phyloP scores from a whole-genome alignment of 2,797 vertebrate genomes.

The Crenuchus spilurus region DNA sequence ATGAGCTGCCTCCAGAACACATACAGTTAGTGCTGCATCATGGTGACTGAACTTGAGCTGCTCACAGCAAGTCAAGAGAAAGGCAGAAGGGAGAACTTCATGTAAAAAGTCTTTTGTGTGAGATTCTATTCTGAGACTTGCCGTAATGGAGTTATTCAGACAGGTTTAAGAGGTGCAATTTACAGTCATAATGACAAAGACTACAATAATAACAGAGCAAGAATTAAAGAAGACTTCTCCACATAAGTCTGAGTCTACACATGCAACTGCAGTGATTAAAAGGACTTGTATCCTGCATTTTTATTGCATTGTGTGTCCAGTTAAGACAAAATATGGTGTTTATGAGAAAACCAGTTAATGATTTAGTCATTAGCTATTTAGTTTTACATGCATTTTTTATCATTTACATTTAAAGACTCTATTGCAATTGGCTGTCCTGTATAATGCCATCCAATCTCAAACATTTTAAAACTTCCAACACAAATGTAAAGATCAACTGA shows the following conservation, averaged over 20 bases:
- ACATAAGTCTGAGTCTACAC: not conserved
- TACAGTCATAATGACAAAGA: conserved; percentile 9
- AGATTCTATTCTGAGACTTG: not conserved
- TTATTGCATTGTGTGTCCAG: too few relatives aligned
- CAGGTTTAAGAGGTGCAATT: not conserved
- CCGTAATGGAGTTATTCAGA: not conserved
- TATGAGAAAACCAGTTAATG: too few relatives aligned
- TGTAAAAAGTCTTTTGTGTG: not conserved
- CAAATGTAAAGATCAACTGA: too few relatives aligned
- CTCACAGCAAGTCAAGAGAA: not conserved
- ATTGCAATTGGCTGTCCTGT: too few relatives aligned
- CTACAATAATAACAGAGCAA: not conserved
- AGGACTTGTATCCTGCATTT: not conserved
- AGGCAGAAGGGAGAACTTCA: conserved; percentile 6
- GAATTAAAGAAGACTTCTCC: not conserved
- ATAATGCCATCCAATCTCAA: too few relatives aligned
- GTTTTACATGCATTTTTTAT: too few relatives aligned
- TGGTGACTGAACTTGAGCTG: not conserved
- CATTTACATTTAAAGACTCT: too few relatives aligned
- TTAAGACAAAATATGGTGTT: too few relatives aligned
- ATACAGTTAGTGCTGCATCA: conserved; percentile 20
- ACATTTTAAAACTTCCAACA: too few relatives aligned
- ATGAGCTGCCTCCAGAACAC: not conserved
- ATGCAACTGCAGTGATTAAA: not conserved
- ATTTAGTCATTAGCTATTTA: too few relatives aligned